phyloP scores from a whole-genome alignment of 2,888 invertebrate species.

The Hipparchia semele region DNA sequence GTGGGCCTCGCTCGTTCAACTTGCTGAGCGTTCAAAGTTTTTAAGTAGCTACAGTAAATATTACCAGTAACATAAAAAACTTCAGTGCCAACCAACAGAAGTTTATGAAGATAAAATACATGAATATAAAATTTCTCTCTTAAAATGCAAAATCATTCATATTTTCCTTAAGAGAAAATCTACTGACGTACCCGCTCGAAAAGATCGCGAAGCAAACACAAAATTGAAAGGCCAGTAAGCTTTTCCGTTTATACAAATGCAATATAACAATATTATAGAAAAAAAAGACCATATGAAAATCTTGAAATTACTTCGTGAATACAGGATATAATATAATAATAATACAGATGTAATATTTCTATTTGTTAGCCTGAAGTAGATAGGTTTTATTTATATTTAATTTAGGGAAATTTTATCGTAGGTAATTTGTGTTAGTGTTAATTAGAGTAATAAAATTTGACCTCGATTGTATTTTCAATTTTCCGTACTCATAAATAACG shows the following conservation, averaged over 20 bases:
- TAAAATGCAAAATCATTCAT: conserved; percentile 22
- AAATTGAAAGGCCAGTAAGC: conserved; percentile 16
- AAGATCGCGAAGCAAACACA: conserved; percentile 15
- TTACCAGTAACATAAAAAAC: conserved; percentile 18
- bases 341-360: no score
- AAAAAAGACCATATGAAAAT: neutral
- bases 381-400: no score
- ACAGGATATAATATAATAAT: no score
- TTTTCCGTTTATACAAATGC: neutral
- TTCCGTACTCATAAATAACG: no score
- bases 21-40: conserved; percentile 3
- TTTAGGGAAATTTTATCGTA: no score
- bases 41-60: conserved; percentile 15
- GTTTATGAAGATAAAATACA: conserved; percentile 26
- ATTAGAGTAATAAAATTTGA: no score
- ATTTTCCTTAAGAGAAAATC: conserved; percentile 17
- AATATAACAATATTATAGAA: neutral
- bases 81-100: conserved; percentile 15
- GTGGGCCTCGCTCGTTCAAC: neutral
- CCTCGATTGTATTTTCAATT: no score
- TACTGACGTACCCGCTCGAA: conserved; percentile 1
- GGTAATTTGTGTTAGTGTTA: no score
- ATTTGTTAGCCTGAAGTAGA: no score
- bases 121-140: conserved; percentile 22
- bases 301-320: neutral